Evolutionary conservation across 2,113 vertebrate species (phyloP).

Genomic region (Indicator indicator): DNA sequence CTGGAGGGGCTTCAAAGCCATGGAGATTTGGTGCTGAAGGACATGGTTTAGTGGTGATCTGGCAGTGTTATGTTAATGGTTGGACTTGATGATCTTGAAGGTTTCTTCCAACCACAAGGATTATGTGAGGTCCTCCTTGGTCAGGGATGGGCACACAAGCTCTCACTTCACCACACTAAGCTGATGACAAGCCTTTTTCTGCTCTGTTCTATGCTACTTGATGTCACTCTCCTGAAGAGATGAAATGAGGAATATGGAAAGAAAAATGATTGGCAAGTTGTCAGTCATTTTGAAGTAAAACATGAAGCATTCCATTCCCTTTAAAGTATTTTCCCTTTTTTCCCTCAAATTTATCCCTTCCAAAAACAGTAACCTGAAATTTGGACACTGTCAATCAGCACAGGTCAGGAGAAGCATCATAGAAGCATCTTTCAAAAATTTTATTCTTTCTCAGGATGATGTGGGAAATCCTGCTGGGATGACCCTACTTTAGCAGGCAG

Average conservation of each 20-base stretch:
- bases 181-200: not conserved
- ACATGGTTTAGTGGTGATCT: not conserved
- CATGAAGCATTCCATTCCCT: fast-evolving
- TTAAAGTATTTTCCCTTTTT: not conserved
- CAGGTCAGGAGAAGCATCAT: not conserved
- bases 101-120: not conserved
- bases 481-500: too few relatives aligned
- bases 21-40: not conserved
- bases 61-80: not conserved
- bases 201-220: not conserved
- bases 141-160: not conserved
- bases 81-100: not conserved
- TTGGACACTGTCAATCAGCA: fast-evolving
- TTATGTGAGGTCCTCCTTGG: fast-evolving
- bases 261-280: not conserved
- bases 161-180: fast-evolving
- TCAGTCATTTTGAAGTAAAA: not conserved
- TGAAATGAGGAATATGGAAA: not conserved
- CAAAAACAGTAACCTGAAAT: not conserved
- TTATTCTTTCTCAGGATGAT: not conserved
- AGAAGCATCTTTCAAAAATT: too few relatives aligned
- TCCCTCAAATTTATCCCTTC: not conserved
- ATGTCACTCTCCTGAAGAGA: not conserved
- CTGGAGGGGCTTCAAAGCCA: not conserved
- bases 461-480: not conserved